These are phyloP conservation scores for Diarsia brunnea DNA, from an alignment of 2,888 invertebrate species.

Conservation along the genomic window DNA sequence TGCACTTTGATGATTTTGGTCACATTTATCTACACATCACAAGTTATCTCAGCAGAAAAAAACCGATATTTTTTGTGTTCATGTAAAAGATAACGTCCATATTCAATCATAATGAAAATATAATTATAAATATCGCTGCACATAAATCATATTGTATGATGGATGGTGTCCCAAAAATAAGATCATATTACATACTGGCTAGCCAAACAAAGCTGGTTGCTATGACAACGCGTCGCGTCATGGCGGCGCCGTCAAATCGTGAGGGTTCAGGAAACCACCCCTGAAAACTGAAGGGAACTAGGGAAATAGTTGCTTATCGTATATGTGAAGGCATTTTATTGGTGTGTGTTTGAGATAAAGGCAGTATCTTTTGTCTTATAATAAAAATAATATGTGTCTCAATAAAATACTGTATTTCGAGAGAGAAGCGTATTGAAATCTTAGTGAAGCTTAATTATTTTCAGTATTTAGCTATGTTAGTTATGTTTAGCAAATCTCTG, in stretches of 20 bases:
- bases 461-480: background rate
- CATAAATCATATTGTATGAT: constrained; percentile 49
- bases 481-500: background rate
- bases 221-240: constrained; percentile 80
- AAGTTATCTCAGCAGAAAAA: background rate
- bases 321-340: constrained; percentile 7
- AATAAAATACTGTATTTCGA: background rate
- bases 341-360: background rate
- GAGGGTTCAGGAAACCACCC: constrained; percentile 47
- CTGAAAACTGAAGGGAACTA: constrained; percentile 65
- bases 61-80: background rate
- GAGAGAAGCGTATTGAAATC: background rate
- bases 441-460: background rate
- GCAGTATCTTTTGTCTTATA: background rate
- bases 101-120: background rate
- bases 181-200: constrained; percentile 51
- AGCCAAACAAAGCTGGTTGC: constrained; percentile 70
- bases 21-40: background rate
- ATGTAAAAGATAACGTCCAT: background rate
- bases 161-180: constrained; percentile 49
- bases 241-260: constrained; percentile 75
- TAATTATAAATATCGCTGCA: background rate
- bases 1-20: background rate
- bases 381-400: too few species aligned
- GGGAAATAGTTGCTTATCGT: constrained; percentile 13